These are phyloP conservation scores for Erebia epiphron DNA, from an alignment of 2,888 invertebrate species.

Conservation along the genomic window DNA sequence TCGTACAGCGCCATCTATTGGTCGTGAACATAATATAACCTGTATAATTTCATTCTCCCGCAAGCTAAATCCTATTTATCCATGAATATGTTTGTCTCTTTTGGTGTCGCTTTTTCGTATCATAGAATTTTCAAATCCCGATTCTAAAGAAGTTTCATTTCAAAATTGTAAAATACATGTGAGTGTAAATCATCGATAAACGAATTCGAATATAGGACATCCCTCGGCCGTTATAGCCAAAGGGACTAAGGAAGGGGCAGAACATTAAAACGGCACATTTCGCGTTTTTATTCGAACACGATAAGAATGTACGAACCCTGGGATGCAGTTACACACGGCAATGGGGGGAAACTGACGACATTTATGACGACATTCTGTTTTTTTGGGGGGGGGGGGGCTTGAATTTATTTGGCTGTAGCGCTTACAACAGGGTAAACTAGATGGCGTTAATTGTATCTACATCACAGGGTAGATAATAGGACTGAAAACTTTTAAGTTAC, in stretches of 20 bases:
- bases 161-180: neutral
- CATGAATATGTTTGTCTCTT: no score
- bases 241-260: slow-evolving; percentile 57
- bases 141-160: no score
- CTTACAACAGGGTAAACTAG: no score
- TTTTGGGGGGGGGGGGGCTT: neutral
- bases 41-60: no score
- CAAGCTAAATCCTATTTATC: no score
- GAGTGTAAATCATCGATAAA: slow-evolving; percentile 18
- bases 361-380: slow-evolving; percentile 38
- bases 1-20: no score
- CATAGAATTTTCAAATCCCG: no score
- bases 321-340: slow-evolving; percentile 47
- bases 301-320: slow-evolving; percentile 56
- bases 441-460: no score
- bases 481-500: no score
- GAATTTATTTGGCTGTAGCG: no score
- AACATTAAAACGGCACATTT: slow-evolving; percentile 63
- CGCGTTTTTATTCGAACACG: slow-evolving; percentile 61
- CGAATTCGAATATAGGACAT: slow-evolving; percentile 28
- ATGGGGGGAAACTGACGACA: slow-evolving; percentile 44
- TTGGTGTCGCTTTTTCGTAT: neutral
- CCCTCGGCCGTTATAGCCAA: slow-evolving; percentile 51
- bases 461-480: no score
- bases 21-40: no score